Conservation (phyloP, 2,888 invertebrate genomes). For the Troides aeacus region DNA sequence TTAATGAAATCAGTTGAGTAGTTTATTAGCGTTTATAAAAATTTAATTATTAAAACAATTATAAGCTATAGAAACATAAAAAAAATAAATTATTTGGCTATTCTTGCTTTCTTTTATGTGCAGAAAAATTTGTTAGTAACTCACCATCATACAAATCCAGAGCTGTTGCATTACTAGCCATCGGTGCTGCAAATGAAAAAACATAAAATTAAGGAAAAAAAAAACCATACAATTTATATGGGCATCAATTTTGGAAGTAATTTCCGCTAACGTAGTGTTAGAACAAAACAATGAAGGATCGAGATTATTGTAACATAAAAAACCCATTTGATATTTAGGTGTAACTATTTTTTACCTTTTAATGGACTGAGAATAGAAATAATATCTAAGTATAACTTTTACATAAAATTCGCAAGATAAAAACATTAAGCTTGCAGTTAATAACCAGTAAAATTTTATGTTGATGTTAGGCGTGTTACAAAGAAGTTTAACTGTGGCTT, state of each 20-base stretch:
- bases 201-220: conserved; percentile 36
- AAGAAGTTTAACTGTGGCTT: conserved; percentile 58
- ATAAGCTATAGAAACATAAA: no score
- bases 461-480: conserved; percentile 37
- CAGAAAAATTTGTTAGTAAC: conserved; percentile 27
- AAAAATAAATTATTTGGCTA: no score
- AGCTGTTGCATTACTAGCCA: conserved; percentile 81
- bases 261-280: no score
- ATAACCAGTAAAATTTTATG: not conserved
- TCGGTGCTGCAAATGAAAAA: conserved; percentile 81
- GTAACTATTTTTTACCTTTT: no score
- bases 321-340: no score
- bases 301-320: no score
- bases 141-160: conserved; percentile 82
- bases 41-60: not conserved
- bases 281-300: no score
- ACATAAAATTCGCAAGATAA: not conserved
- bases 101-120: no score
- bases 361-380: no score
- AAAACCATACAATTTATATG: conserved; percentile 26
- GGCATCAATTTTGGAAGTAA: not conserved
- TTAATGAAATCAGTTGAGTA: no score
- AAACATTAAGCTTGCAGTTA: not conserved
- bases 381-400: no score
- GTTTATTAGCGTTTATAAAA: not conserved